phyloP scores from a whole-genome alignment of 2,888 invertebrate genomes.

The Drosophila kuntzei region DNA sequence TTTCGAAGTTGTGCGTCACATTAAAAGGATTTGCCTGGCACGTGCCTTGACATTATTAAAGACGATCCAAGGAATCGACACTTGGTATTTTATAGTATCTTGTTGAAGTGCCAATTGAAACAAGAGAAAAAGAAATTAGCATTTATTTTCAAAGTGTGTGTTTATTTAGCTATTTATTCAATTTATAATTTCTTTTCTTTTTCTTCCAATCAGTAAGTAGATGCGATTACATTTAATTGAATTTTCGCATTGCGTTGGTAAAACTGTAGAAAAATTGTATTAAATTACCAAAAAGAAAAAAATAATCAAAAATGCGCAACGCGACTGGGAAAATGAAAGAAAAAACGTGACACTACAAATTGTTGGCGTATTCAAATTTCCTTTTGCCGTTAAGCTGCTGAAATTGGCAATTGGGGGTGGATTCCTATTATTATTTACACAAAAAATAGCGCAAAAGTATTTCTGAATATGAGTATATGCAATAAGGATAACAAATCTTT shows the following conservation, averaged over 20 bases:
- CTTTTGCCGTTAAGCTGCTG: conserved; percentile 30
- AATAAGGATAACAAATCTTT: conserved; percentile 19
- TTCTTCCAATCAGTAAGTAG: conserved; percentile 68
- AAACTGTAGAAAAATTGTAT: conserved; percentile 54
- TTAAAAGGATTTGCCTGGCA: conserved; percentile 78
- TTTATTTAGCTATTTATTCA: conserved; percentile 78
- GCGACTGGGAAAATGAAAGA: conserved; percentile 47
- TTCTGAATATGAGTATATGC: background rate
- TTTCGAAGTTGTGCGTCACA: conserved; percentile 69
- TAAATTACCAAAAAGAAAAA: conserved; percentile 65
- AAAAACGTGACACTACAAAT: conserved; percentile 74
- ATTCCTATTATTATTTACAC: conserved; percentile 34
- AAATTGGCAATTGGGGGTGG: conserved; percentile 54
- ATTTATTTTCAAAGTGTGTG: conserved; percentile 70
- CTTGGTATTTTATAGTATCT: conserved; percentile 24
- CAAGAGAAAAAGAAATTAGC: conserved; percentile 67
- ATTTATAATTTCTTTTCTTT: conserved; percentile 55
- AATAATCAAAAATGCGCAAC: conserved; percentile 66
- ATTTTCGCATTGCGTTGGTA: conserved; percentile 52
- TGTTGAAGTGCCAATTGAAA: conserved; percentile 53
- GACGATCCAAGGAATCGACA: conserved; percentile 28
- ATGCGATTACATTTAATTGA: conserved; percentile 85
- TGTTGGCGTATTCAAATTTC: conserved; percentile 74
- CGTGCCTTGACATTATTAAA: conserved; percentile 50
- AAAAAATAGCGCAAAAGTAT: conserved; percentile 21